Conservation (phyloP, 2,113 vertebrate species). For the Barbus barbus region DNA sequence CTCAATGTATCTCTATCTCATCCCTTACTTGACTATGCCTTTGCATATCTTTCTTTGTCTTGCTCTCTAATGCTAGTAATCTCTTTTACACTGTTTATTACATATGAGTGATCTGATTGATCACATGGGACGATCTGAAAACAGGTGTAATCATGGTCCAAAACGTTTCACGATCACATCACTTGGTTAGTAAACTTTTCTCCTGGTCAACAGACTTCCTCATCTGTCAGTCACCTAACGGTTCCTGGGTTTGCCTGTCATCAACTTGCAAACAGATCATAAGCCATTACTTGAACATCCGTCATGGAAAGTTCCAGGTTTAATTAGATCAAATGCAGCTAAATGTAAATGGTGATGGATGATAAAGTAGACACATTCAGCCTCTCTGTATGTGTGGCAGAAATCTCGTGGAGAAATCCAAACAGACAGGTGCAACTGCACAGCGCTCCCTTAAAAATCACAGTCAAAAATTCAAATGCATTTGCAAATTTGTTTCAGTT, state of each 20-base stretch:
- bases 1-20: neutral
- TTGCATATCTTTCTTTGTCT: neutral
- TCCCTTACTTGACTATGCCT: neutral
- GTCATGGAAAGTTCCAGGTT: neutral
- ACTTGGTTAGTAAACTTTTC: neutral
- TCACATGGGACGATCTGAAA: neutral
- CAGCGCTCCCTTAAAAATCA: neutral
- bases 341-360: slow-evolving; percentile 24
- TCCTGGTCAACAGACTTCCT: neutral
- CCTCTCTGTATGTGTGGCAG: neutral
- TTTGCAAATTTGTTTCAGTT: slow-evolving; percentile 1
- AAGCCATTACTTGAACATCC: slow-evolving; percentile 14
- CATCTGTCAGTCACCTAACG: neutral
- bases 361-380: slow-evolving; percentile 7
- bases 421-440: slow-evolving; percentile 3
- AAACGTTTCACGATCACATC: neutral
- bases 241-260: neutral
- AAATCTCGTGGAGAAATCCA: neutral
- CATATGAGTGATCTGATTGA: neutral
- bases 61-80: neutral
- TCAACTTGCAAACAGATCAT: neutral
- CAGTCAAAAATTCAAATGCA: neutral
- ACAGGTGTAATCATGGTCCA: neutral
- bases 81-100: neutral
- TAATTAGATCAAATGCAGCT: neutral